Evolutionary conservation across 2,888 invertebrate species (phyloP), one percentile per base, ranked within the genome.

Genomic region (Beris chalybata): DNA sequence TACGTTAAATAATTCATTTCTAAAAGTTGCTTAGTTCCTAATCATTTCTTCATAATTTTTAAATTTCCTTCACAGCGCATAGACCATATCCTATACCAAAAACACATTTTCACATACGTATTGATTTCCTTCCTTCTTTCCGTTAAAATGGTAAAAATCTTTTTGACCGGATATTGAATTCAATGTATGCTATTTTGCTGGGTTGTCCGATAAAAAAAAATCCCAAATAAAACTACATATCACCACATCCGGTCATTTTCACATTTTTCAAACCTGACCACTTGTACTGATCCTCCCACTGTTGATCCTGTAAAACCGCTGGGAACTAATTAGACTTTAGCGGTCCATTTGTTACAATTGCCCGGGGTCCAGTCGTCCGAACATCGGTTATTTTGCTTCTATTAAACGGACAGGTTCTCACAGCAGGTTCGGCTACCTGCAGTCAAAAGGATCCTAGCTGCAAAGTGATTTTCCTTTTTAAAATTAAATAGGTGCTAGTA

Each of bases 211-310:
- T n/a, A 50, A 44, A 52, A 50, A 53, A 22, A 30, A 53, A 30
- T 6, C 15, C 12, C 61, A 50, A 50, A 61, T 52, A 38, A 61
- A 61, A 61, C 32, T 52, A 50, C 61, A 61, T 61, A 61, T 52
- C 52, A 61, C 61, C 61, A 61, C 61, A 61, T 61, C 61, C 61
- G 61, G 61, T 61, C 61, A 61, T 61, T 43, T 52, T 43, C 48
- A 45, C 57, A 57, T 31, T 50, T 52, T 15, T 61, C 22, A 22
- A 15, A 52, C 29, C 15, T 52, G 61, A 61, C 32, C 61, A 61
- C 50, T 61, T 61, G 61, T 61, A 38, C 50, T n/a, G 61, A 50
- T 61, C 52, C 50, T 50, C 61, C 61, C 50, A 29, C 61, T 61
- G 61, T 61, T 61, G 61, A 61, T 61, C 61, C 61, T 61, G 9